Conservation (phyloP, 2,888 invertebrate species). For the Caenorhabditis plicata region DNA sequence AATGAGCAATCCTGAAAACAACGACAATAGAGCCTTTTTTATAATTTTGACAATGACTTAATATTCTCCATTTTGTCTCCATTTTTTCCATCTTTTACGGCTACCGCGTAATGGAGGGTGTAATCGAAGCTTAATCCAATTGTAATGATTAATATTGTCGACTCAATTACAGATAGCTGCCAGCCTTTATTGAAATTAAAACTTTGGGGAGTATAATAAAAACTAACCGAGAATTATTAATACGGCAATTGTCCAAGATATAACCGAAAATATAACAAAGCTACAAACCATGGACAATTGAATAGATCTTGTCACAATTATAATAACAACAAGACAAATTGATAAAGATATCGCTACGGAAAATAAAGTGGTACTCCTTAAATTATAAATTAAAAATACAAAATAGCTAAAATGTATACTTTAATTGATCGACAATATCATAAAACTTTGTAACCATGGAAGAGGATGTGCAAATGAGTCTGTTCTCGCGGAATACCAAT, state of each 20-base stretch:
- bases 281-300: conserved; percentile 33
- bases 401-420: background rate
- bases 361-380: conserved; percentile 31
- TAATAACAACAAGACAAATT: conserved; percentile 52
- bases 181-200: no score
- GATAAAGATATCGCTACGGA: conserved; percentile 42
- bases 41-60: no score
- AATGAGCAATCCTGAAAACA: conserved; percentile 17
- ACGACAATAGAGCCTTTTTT: no score
- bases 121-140: conserved; percentile 63
- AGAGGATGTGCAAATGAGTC: conserved; percentile 34
- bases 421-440: conserved; percentile 29
- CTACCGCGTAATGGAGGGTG: conserved; percentile 56
- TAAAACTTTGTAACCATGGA: conserved; percentile 35
- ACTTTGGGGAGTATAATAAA: background rate
- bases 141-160: conserved; percentile 60
- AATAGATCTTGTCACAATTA: conserved; percentile 38
- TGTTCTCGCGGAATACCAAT: no score
- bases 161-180: conserved; percentile 63
- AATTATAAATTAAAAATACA: background rate
- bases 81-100: conserved; percentile 14
- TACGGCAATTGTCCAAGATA: conserved; percentile 35
- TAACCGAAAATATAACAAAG: conserved; percentile 30
- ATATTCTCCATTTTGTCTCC: conserved; percentile 16
- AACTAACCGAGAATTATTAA: conserved; percentile 28